Evolutionary conservation across 2,888 invertebrate species (phyloP).

Genomic region (Heteropelma amictum): DNA sequence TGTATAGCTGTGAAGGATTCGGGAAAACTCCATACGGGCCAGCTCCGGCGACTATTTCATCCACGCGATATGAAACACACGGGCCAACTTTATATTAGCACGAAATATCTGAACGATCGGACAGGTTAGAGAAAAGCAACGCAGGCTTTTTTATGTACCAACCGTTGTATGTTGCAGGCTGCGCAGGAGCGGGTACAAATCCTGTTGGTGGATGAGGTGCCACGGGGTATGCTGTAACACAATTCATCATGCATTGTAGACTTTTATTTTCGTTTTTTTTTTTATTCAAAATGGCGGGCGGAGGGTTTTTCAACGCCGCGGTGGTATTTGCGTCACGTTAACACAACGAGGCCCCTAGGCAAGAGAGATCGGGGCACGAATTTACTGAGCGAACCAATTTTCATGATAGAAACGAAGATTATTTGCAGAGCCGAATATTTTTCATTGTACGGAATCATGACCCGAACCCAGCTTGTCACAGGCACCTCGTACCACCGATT

Average conservation of each 20-base stretch:
- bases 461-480: neutral
- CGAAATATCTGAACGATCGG: neutral
- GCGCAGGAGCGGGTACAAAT: constrained; percentile 76
- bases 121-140: neutral
- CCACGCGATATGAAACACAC: constrained; percentile 18
- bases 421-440: neutral
- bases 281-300: constrained; percentile 14
- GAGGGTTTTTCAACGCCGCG: neutral
- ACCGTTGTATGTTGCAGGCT: constrained; percentile 76
- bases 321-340: neutral
- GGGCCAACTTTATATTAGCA: constrained; percentile 1
- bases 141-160: constrained; percentile 17
- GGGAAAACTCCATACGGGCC: constrained; percentile 81
- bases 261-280: constrained; percentile 38
- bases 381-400: neutral
- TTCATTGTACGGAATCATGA: neutral
- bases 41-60: constrained; percentile 81
- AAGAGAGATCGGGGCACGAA: neutral
- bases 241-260: constrained; percentile 67
- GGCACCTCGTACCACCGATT: neutral
- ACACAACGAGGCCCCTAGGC: neutral
- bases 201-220: constrained; percentile 77
- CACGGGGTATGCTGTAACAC: constrained; percentile 77
- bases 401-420: neutral
- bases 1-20: constrained; percentile 82